Evolutionary conservation across 37 sponge, comb jelly and placozoan genomes (phyloP).

Genomic region (Haliclona indistincta): DNA sequence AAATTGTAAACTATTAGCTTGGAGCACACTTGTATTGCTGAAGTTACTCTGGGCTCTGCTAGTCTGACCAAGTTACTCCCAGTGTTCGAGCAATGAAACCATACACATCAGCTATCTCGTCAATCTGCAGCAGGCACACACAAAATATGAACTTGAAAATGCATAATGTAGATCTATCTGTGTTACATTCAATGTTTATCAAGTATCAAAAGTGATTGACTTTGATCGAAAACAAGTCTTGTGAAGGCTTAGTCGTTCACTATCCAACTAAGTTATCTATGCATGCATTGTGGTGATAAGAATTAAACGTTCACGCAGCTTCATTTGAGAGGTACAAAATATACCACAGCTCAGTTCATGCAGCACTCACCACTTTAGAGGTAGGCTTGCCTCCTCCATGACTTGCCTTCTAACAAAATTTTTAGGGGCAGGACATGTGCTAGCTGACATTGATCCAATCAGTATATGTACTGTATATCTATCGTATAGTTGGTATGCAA

Average conservation of each 20-base stretch:
- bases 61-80: constrained; percentile 50
- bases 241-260: no score
- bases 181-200: no score
- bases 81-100: constrained; percentile 77
- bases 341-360: neutral
- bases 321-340: neutral
- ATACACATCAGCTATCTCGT: constrained; percentile 82
- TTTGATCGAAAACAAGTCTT: no score
- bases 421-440: constrained; percentile 84
- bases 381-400: constrained; percentile 98
- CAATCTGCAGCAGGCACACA: constrained; percentile 47
- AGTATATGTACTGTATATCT: constrained; percentile 60
- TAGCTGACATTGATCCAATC: no score
- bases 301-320: neutral
- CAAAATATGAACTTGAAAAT: no score
- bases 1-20: no score
- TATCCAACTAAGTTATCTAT: no score
- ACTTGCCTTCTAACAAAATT: constrained; percentile 92
- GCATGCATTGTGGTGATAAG: no score
- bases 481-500: constrained; percentile 27
- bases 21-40: no score
- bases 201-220: no score
- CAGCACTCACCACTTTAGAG: constrained; percentile 75
- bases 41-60: no score
- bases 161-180: no score